Percentiles rank a stretch among this genome's conserved stretches.
Conservation (phyloP, 1,140 invertebrate species). For the Sitophilus oryzae region DNA sequence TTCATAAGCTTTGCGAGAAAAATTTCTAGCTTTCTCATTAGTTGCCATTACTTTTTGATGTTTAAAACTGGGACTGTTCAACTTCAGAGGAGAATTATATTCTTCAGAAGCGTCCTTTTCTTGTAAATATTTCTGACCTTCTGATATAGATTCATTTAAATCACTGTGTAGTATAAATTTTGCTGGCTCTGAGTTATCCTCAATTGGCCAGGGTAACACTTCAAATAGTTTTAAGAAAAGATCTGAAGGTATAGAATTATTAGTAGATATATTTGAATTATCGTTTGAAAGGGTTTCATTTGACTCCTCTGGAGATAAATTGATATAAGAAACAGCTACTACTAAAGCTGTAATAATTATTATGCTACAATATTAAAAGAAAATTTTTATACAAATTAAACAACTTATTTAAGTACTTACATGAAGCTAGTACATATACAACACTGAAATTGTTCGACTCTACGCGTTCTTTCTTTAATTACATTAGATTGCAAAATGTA, state of each 20-base stretch:
- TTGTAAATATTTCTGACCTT: constrained; percentile 53
- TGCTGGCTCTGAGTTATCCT: constrained; percentile 21
- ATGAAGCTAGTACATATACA: constrained; percentile 58
- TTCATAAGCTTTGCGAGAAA: constrained; percentile 58
- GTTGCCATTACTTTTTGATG: constrained; percentile 64
- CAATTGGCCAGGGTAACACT: constrained; percentile 22
- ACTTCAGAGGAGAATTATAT: constrained; percentile 43
- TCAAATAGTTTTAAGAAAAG: constrained; percentile 13
- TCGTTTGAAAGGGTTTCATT: constrained; percentile 13
- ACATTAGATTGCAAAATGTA: constrained; percentile 60
- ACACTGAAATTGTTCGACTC: constrained; percentile 62
- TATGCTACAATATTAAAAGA: constrained; percentile 37
- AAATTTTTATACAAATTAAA: constrained; percentile 7
- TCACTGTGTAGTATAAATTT: constrained; percentile 33
- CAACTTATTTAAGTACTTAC: constrained; percentile 49
- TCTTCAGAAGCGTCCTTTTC: constrained; percentile 52
- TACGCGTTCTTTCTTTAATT: constrained; percentile 51
- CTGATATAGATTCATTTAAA: constrained; percentile 44
- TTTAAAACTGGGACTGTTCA: constrained; percentile 57
- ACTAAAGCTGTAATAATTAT: constrained; percentile 47
- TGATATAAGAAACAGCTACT: constrained; percentile 50
- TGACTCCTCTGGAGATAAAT: constrained; percentile 31
- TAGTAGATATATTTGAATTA: constrained; percentile 6
- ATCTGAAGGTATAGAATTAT: background rate
- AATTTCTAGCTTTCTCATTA: constrained; percentile 49